Percentiles rank a stretch among this genome's conserved stretches.
Conservation (phyloP, 2,113 vertebrate species). For the Dolichotis patagonum region DNA sequence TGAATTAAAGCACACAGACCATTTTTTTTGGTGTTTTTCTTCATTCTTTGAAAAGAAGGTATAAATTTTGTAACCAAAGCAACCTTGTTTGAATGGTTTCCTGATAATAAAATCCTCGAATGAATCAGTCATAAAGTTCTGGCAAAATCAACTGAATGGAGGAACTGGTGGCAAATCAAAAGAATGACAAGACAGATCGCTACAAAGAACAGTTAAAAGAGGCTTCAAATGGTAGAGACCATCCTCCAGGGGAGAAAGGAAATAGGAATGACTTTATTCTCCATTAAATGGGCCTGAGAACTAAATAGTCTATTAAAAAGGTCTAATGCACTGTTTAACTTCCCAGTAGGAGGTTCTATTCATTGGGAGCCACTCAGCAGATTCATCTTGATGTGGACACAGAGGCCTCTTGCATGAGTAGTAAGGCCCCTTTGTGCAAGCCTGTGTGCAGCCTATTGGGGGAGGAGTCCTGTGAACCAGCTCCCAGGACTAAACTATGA, state of each 20-base stretch:
- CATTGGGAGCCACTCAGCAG: not conserved
- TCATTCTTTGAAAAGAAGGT: not conserved
- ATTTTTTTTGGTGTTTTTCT: not conserved
- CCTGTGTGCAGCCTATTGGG: not conserved
- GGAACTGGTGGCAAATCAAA: not conserved
- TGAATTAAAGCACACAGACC: not conserved
- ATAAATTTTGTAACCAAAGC: not conserved
- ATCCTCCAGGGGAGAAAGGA: not conserved
- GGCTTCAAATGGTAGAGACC: not conserved
- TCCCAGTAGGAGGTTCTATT: not conserved
- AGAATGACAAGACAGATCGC: not conserved
- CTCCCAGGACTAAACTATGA: not conserved
- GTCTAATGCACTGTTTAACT: not conserved
- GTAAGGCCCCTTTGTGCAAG: not conserved
- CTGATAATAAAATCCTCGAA: conserved; percentile 15
- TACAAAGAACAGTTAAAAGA: not conserved
- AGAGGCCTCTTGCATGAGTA: not conserved
- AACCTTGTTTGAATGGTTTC: not conserved
- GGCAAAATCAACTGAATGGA: not conserved
- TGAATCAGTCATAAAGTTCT: not conserved
- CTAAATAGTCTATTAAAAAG: not conserved
- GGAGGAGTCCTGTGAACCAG: not conserved
- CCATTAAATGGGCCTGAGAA: not conserved
- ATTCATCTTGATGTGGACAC: not conserved
- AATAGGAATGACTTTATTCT: not conserved